Evolutionary conservation across 2,797 vertebrate species (phyloP), one percentile per base, ranked within the genome.

Genomic region (Petrocephalus schoutedeni): DNA sequence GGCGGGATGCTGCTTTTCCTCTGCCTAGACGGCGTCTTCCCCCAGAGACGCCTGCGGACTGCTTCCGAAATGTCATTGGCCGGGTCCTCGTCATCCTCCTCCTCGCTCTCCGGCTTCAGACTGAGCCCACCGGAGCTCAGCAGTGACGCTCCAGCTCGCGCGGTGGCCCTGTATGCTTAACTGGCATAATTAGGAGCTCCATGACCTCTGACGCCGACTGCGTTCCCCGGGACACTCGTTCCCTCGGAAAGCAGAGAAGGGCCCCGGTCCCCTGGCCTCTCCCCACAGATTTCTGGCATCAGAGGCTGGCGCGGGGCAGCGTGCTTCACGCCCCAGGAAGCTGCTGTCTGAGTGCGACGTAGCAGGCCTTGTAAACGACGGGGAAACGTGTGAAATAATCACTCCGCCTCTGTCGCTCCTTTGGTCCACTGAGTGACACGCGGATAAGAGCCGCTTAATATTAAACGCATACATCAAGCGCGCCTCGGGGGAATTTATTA

Each of bases 381-480:
- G 28, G 16, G 64, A 36, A 71, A 14, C 28, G 23, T 45, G 12
- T 57, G 41, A 56, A 77, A 87, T 77, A 87, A 77, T 87, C 61
- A 54, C 49, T 87, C 86, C 21, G 36, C 54, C 8, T n/a, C 49
- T 51, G 49, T 36, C n/a, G 86, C 67, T 77, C 32, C 87, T 87
- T 82, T 58, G 71, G 71, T 87, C 87, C 71, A 21, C 49, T 21
- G 67, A 80, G 71, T 87, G 87, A 80, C 87, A 59, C 4, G 67
- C 67, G 10, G 87, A 87, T 82, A 87, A 82, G 87, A 56, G 67
- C 53, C 10, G 14, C 32, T 19, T 87, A 58, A 87, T 80, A 87
- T 87, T 87, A 87, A 87, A 82, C 53, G 28, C 87, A 80, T 87
- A 87, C 71, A 87, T 87, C 87, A 87, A 82, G 71, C 67, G 59